Conservation (phyloP, 35 echinoderm and acorn worm species). For the Apostichopus parvimensis region DNA sequence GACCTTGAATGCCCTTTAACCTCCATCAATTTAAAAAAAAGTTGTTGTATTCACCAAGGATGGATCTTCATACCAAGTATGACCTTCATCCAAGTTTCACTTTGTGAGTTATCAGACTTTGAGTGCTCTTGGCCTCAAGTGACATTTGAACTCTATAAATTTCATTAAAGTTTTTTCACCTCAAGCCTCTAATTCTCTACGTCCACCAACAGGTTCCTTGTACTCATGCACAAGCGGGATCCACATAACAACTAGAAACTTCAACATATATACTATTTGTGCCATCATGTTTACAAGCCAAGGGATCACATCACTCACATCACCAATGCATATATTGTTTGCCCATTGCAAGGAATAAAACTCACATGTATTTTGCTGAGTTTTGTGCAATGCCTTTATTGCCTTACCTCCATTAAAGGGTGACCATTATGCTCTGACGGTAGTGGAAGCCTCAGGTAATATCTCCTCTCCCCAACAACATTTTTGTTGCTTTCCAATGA, state of each 20-base stretch:
- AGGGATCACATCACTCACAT: background rate
- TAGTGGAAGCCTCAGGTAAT: conserved; percentile 17
- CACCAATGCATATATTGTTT: too few species aligned
- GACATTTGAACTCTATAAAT: too few species aligned
- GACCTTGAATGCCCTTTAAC: background rate
- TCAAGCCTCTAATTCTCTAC: too few species aligned
- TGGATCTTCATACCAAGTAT: background rate
- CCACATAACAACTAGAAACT: too few species aligned
- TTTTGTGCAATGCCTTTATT: background rate
- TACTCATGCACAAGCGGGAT: too few species aligned
- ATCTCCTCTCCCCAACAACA: conserved; percentile 38
- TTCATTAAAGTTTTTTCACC: too few species aligned
- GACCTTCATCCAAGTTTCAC: background rate
- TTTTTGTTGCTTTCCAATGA: conserved; percentile 32
- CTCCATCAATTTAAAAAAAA: background rate
- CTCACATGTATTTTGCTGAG: background rate
- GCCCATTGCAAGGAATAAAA: too few species aligned
- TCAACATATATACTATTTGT: too few species aligned
- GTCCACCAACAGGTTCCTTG: too few species aligned
- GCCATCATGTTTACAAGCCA: too few species aligned
- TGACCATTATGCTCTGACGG: conserved; percentile 32
- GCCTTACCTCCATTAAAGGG: conserved; percentile 34
- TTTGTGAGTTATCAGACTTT: too few species aligned
- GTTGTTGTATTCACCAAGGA: background rate
- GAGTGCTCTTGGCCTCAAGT: too few species aligned